Conservation (phyloP, 53 echinoderm and acorn worm species). For the Holothuria scabra region DNA sequence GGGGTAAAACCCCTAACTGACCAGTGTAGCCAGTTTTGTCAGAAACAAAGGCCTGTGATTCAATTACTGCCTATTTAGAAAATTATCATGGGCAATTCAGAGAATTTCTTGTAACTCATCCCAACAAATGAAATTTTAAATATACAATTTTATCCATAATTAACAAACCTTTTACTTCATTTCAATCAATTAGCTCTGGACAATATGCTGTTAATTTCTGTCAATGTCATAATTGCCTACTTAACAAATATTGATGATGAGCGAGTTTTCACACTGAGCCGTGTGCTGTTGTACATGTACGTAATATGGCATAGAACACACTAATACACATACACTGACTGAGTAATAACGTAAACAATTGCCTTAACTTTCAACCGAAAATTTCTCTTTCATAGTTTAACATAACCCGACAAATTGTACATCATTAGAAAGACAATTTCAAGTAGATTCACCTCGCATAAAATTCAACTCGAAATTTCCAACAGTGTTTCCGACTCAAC, state of each 20-base stretch:
- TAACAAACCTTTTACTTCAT: no score
- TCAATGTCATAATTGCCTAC: conserved; percentile 30
- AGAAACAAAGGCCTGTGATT: no score
- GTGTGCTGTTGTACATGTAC: conserved; percentile 15
- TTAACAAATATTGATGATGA: conserved; percentile 42
- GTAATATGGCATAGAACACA: not conserved
- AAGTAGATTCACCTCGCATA: conserved; percentile 40
- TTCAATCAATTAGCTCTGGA: no score
- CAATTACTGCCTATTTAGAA: no score
- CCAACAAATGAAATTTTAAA: no score
- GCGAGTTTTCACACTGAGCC: conserved; percentile 24
- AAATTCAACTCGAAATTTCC: conserved; percentile 17
- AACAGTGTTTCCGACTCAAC: conserved; percentile 58
- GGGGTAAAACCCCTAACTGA: no score
- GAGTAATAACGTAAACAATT: conserved; percentile 39
- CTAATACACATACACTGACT: not conserved
- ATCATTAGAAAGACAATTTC: conserved; percentile 50
- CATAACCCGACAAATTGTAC: conserved; percentile 42
- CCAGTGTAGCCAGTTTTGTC: no score
- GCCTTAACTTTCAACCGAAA: conserved; percentile 28
- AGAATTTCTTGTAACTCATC: no score
- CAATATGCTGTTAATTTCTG: conserved; percentile 3
- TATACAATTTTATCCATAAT: no score
- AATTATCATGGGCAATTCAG: no score
- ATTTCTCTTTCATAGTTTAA: conserved; percentile 51